Percentiles rank a stretch among this genome's conserved stretches.
These are phyloP conservation scores for Malthinus flaveolus DNA, from an alignment of 2,888 invertebrate genomes.

Conservation along the genomic window DNA sequence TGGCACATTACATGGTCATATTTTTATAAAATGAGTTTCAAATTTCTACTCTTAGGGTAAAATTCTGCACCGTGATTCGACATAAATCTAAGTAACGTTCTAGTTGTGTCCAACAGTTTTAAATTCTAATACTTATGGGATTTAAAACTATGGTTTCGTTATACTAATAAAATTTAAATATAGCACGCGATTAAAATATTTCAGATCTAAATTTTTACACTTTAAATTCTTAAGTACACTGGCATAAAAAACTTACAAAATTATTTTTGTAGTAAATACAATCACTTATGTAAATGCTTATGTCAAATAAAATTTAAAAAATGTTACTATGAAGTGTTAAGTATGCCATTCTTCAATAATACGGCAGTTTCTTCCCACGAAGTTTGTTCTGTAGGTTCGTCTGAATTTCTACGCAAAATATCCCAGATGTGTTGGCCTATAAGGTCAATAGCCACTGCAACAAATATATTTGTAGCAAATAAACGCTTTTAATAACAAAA, in stretches of 20 bases:
- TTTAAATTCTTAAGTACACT: conserved; percentile 2
- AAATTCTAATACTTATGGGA: too few species aligned
- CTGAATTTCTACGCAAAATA: conserved; percentile 68
- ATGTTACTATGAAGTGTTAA: conserved; percentile 26
- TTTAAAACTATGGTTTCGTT: too few species aligned
- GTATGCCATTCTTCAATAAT: conserved; percentile 33
- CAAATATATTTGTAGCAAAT: conserved; percentile 48
- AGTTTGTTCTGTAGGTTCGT: conserved; percentile 50
- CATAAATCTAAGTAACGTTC: too few species aligned
- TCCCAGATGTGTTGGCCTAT: conserved; percentile 99
- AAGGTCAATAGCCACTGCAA: conserved; percentile 99
- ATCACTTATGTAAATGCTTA: neutral
- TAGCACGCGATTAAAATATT: neutral
- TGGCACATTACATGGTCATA: too few species aligned
- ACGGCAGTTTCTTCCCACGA: conserved; percentile 52
- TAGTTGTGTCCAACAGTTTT: too few species aligned
- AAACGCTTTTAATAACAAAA: conserved; percentile 8
- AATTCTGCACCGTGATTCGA: too few species aligned
- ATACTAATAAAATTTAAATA: neutral
- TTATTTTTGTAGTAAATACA: neutral
- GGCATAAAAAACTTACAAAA: conserved; percentile 4
- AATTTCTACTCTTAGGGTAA: too few species aligned
- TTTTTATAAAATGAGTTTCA: too few species aligned
- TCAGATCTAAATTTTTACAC: conserved; percentile 1
- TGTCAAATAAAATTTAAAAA: neutral